Evolutionary conservation across 2,888 invertebrate species (phyloP), one percentile per base, ranked within the genome.

Genomic region (Axea sp.): DNA sequence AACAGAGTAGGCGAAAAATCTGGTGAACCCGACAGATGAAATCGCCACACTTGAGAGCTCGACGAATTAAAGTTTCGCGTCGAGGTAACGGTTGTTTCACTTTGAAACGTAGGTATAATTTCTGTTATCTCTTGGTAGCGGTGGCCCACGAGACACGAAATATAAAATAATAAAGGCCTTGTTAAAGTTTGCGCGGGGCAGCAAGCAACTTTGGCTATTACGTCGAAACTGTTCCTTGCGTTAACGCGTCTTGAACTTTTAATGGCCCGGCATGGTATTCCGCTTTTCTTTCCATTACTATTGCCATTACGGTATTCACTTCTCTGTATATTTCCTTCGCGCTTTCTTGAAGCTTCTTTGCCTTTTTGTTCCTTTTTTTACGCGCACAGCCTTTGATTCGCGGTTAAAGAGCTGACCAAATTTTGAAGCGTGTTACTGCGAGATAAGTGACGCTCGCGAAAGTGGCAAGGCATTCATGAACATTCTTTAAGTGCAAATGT

Each of bases 201-300:
- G 45, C 43, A 41, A 31, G 17, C 28, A 74, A 86, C 84, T 86
- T 86, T 82, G 79, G 82, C 86, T 84, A 86, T 86, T 86, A 86
- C 81, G 79, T 73, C 81, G 81, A 81, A 84, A 84, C 84, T 80
- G 83, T 85, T 84, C 81, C 79, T 77, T 76, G 79, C 76, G 80
- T 82, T 83, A 86, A 85, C 83, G 84, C 79, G 83, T 82, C 84
- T 83, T 82, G 76, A 83, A 86, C 84, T 86, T 86, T 84, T 83
- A 85, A 85, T 82, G 80, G 79, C 81, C 76, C 72, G 72, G 45
- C 72, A 57, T 60, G 47, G 76, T 81, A 59, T 72, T 45, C 75
- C 64, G 71, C 75, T 12, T 57, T 65, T 60, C 59, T 59, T 64
- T 65, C 65, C 12, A 39, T 33, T 69, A 43, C 47, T 73, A 69